Percentiles rank a stretch among this genome's conserved stretches.
phyloP scores from a whole-genome alignment of 2,113 vertebrate genomes.

The Xyrauchen texanus region DNA sequence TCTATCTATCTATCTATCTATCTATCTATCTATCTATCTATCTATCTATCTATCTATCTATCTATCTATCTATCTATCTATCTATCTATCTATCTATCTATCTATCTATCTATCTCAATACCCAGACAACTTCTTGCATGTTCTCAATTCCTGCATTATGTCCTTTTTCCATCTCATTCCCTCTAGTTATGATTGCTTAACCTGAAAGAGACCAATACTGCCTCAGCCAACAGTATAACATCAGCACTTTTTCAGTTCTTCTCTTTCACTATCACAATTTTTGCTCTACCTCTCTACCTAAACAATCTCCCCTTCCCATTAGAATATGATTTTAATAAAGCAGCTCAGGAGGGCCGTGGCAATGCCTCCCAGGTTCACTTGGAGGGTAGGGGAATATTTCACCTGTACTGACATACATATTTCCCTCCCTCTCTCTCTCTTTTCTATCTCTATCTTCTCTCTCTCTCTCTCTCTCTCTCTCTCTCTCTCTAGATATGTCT shows the following conservation, averaged over 20 bases:
- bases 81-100: too few species aligned
- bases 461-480: slow-evolving; percentile 32
- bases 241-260: neutral
- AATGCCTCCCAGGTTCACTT: slow-evolving; percentile 27
- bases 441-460: slow-evolving; percentile 16
- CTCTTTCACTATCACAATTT: slow-evolving; percentile 5
- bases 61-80: too few species aligned
- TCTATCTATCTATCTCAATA: too few species aligned
- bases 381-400: slow-evolving; percentile 19
- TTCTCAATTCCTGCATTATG: too few species aligned
- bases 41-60: too few species aligned
- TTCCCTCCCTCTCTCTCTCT: slow-evolving; percentile 8
- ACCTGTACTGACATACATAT: slow-evolving; percentile 23
- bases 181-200: neutral
- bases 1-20: too few species aligned
- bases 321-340: slow-evolving; percentile 22
- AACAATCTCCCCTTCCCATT: slow-evolving; percentile 11
- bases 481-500: slow-evolving; percentile 31
- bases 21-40: too few species aligned
- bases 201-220: neutral
- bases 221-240: neutral
- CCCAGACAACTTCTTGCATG: neutral
- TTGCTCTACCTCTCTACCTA: neutral
- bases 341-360: slow-evolving; percentile 2
- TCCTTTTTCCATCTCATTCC: neutral